Conservation (phyloP, 2,797 vertebrate genomes). For the Anguilla megastoma region DNA sequence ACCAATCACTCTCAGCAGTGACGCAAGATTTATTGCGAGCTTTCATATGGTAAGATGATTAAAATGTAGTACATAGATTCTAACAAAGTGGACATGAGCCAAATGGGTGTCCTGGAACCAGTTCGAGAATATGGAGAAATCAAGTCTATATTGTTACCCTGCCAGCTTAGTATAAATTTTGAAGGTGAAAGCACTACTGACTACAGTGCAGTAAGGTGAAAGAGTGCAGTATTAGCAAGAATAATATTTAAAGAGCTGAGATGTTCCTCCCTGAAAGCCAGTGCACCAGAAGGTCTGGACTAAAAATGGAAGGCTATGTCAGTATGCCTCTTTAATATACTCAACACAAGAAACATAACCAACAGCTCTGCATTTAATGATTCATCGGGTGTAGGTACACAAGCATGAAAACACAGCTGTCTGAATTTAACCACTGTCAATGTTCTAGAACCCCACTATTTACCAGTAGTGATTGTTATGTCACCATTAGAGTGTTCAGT, state of each 20-base stretch:
- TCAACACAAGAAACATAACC: neutral
- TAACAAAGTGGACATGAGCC: slow-evolving; percentile 6
- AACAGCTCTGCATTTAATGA: neutral
- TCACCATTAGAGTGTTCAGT: too few relatives aligned
- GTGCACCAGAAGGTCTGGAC: neutral
- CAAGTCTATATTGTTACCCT: neutral
- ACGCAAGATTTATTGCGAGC: neutral
- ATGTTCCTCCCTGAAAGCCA: neutral
- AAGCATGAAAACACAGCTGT: neutral
- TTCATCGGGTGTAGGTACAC: neutral
- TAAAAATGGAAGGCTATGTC: neutral
- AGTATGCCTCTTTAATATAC: neutral
- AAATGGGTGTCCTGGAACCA: neutral
- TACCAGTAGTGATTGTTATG: too few relatives aligned
- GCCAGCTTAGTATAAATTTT: neutral
- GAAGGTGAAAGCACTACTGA: neutral
- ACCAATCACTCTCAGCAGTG: neutral
- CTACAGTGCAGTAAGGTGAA: neutral
- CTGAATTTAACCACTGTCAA: neutral
- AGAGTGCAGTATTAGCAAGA: neutral
- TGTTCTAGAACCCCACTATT: too few relatives aligned
- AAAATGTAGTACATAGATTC: neutral
- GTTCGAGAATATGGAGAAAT: neutral
- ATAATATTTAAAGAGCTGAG: neutral
- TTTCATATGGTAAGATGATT: neutral